These are phyloP conservation scores for Cheumatopsyche charites DNA, from an alignment of 1,140 invertebrate species.

Conservation along the genomic window DNA sequence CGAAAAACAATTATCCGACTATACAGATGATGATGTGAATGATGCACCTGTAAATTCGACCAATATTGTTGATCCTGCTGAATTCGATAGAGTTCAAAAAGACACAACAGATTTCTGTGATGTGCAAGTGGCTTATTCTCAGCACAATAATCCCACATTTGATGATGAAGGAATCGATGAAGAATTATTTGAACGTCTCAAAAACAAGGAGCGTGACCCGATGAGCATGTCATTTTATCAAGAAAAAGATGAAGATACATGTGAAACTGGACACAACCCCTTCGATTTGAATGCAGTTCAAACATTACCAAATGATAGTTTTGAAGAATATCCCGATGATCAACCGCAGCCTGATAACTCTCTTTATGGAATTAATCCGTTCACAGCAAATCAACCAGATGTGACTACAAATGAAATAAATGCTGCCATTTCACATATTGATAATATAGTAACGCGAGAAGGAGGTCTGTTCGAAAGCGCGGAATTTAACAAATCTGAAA, in stretches of 20 bases:
- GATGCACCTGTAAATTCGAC: background rate
- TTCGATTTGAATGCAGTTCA: conserved; percentile 71
- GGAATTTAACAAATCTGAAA: conserved; percentile 20
- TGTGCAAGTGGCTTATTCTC: conserved; percentile 54
- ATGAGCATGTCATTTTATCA: conserved; percentile 75
- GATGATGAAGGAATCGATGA: conserved; percentile 55
- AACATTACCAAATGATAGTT: conserved; percentile 63
- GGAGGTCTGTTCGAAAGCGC: conserved; percentile 32
- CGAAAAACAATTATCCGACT: conserved; percentile 40
- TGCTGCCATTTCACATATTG: conserved; percentile 44
- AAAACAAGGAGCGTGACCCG: conserved; percentile 65
- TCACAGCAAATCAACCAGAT: conserved; percentile 14
- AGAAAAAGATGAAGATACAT: conserved; percentile 65
- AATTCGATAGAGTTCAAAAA: conserved; percentile 61
- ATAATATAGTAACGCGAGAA: conserved; percentile 44
- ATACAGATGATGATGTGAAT: conserved; percentile 35
- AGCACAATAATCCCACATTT: conserved; percentile 54
- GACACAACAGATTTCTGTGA: conserved; percentile 62
- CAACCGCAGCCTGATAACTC: conserved; percentile 45
- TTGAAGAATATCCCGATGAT: conserved; percentile 60
- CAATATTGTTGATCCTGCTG: conserved; percentile 48
- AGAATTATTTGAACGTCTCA: conserved; percentile 59
- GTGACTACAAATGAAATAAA: conserved; percentile 44
- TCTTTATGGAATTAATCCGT: conserved; percentile 33
- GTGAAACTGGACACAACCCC: conserved; percentile 56